These are phyloP conservation scores for Nysson spinosus DNA, from an alignment of 2,888 invertebrate genomes.

Conservation along the genomic window DNA sequence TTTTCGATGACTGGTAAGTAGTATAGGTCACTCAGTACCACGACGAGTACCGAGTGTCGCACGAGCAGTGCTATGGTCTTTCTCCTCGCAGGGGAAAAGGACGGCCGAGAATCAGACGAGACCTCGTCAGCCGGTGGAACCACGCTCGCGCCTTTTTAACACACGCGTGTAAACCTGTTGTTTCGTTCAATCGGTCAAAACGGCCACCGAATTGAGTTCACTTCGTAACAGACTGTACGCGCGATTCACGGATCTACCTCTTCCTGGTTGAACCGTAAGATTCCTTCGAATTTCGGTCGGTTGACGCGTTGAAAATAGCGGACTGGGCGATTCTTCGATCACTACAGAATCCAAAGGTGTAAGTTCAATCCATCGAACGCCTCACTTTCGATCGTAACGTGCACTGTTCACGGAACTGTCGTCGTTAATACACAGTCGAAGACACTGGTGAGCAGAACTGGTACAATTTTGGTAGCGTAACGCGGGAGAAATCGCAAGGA, in stretches of 20 bases:
- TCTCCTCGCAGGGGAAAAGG: constrained; percentile 25
- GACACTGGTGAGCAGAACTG: too few species aligned
- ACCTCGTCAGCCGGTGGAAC: constrained; percentile 24
- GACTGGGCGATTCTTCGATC: too few species aligned
- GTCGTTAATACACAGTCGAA: background rate
- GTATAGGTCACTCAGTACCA: constrained; percentile 65
- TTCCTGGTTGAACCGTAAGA: too few species aligned
- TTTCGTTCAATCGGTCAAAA: background rate
- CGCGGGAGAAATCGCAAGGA: too few species aligned
- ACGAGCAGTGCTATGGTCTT: constrained; percentile 43
- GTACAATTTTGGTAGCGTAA: too few species aligned
- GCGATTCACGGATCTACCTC: too few species aligned
- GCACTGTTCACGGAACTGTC: background rate
- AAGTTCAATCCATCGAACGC: too few species aligned
- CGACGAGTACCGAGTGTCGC: constrained; percentile 63
- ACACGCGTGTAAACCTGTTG: constrained; percentile 45
- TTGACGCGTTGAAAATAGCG: too few species aligned
- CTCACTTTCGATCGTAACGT: background rate
- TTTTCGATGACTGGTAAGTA: constrained; percentile 63
- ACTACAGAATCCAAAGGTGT: too few species aligned
- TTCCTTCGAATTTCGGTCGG: too few species aligned
- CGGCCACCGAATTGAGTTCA: too few species aligned
- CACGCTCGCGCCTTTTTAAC: constrained; percentile 34
- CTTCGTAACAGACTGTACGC: too few species aligned
- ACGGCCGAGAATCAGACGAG: constrained; percentile 13